Conservation (phyloP, 2,113 vertebrate genomes). For the Clarias magur region DNA sequence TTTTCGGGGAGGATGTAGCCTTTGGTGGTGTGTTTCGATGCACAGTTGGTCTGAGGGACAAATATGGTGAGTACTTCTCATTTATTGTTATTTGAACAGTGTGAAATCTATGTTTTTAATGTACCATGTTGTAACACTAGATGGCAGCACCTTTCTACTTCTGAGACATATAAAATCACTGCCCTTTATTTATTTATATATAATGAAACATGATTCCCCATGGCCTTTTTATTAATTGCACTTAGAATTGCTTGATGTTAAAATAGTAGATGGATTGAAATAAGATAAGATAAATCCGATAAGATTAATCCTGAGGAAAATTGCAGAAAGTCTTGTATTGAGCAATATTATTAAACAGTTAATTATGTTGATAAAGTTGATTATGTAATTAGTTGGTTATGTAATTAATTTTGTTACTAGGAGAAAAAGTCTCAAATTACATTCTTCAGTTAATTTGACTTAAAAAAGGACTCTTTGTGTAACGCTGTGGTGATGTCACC, state of each 20-base stretch:
- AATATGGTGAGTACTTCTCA: constrained; percentile 83
- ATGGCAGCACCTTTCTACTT: constrained; percentile 50
- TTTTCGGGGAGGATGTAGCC: constrained; percentile 97
- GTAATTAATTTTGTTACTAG: background rate
- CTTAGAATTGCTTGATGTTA: background rate
- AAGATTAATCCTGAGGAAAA: no score
- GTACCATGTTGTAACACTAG: constrained; percentile 50
- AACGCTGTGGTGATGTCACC: background rate
- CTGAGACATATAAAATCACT: background rate
- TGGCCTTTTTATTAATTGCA: background rate
- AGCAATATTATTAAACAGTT: background rate
- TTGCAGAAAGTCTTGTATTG: background rate
- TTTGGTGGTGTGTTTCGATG: constrained; percentile 99
- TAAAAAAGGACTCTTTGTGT: background rate
- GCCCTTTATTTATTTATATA: background rate
- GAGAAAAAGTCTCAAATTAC: background rate
- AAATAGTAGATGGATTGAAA: background rate
- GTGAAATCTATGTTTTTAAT: background rate
- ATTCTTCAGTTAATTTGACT: background rate
- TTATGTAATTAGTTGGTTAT: background rate
- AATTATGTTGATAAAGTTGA: no score
- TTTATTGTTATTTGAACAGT: background rate
- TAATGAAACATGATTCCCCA: background rate
- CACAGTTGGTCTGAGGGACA: constrained; percentile 95
- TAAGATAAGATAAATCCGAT: background rate